Evolutionary conservation across 2,113 vertebrate genomes (phyloP), one percentile per base, ranked within the genome.

Genomic region (Clarias batrachus): DNA sequence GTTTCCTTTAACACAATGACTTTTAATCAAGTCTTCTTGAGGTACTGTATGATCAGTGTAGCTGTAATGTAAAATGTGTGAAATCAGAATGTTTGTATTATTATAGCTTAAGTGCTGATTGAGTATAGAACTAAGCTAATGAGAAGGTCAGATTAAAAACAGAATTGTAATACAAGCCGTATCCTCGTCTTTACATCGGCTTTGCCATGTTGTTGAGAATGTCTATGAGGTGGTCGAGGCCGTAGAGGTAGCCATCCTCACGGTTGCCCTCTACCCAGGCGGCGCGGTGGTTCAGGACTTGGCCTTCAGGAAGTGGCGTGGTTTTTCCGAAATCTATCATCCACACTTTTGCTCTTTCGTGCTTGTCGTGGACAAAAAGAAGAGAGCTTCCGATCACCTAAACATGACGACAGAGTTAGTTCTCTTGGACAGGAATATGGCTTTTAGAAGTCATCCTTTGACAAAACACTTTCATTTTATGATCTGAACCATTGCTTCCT

Each of bases 251-350:
- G 89, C 98, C 98, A 0, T 99, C 98, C 90, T 99, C 98, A 71
- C 98, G 94, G 95, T 99, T 99, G 27, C 98, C 98, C 92, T 99
- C 98, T 81, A 94, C 90, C 98, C 98, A 99, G 4, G 93, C 90
- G 13, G 95, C 89, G 0, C 97, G 94, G 87, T 99, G 98, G 90
- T 92, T 93, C 14, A 99, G 96, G 88, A 96, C 94, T 86, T 99
- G 92, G 65, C 98, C 97, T 4, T 97, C 97, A 0, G 97, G 95
- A 82, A 99, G 95, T 0, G 97, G 96, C 0, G 96, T 99, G 80
- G 98, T 99, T 90, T 99, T 99, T 89, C 98, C 98, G 57, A 99
- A 99, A 94, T 99, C 98, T 27, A 99, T 99, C 98, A 99, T 99
- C 98, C 98, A 99, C 86, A 99, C 97, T 93, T 97, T 99, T 92